A percentile compares a stretch with the other conserved stretches of the same genome.
Conservation (phyloP, 2,888 invertebrate species). For the Ornithoptera priamus region DNA sequence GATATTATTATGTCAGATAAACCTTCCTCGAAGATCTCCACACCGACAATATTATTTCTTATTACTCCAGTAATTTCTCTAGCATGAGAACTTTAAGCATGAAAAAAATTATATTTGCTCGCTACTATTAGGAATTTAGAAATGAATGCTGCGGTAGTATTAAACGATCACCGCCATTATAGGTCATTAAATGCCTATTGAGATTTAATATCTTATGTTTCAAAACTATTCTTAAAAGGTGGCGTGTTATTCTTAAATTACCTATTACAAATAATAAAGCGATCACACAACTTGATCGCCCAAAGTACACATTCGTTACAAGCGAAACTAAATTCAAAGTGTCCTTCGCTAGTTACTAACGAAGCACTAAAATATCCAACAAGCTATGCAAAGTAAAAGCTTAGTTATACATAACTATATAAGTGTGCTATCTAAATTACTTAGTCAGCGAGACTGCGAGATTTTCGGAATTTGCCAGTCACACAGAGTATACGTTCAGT, state of each 20-base stretch:
- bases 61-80: too few species aligned
- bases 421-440: constrained; percentile 14
- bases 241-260: neutral
- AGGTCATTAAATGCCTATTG: too few species aligned
- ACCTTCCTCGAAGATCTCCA: too few species aligned
- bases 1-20: too few species aligned
- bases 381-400: constrained; percentile 9
- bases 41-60: too few species aligned
- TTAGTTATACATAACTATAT: neutral
- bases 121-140: too few species aligned
- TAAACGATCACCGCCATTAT: too few species aligned
- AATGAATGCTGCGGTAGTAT: too few species aligned
- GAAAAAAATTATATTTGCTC: too few species aligned
- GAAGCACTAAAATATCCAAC: constrained; percentile 16
- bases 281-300: neutral
- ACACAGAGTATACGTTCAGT: constrained; percentile 4
- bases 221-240: neutral
- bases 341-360: constrained; percentile 1
- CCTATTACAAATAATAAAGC: neutral
- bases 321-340: constrained; percentile 1
- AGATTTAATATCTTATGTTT: neutral
- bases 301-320: neutral
- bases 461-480: constrained; percentile 15
- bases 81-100: too few species aligned
- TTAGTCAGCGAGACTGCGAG: constrained; percentile 10